Conservation (phyloP, 1,140 invertebrate genomes). For the Apis cerana region DNA sequence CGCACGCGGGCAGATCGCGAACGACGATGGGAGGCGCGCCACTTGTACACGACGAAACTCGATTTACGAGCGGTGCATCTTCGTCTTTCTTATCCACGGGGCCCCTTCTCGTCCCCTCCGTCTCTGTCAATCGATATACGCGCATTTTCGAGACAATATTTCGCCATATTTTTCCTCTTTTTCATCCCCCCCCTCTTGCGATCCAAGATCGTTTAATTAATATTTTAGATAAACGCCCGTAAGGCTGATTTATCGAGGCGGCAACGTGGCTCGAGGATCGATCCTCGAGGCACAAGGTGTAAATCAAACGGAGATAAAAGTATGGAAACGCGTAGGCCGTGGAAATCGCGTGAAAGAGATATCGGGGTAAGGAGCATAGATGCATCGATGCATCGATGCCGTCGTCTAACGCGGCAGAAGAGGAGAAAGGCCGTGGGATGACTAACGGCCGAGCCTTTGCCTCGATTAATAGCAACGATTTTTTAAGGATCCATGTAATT, state of each 20-base stretch:
- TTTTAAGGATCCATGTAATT: slow-evolving; percentile 60
- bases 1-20: slow-evolving; percentile 67
- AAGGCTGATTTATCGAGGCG: slow-evolving; percentile 20
- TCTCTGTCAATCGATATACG: background rate
- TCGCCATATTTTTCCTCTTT: too few relatives aligned
- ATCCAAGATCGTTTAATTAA: slow-evolving; percentile 18
- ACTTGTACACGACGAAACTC: slow-evolving; percentile 50
- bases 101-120: slow-evolving; percentile 6
- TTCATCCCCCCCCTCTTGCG: too few relatives aligned
- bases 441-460: slow-evolving; percentile 60
- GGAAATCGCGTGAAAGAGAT: slow-evolving; percentile 28
- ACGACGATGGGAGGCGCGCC: slow-evolving; percentile 56
- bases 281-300: background rate
- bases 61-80: slow-evolving; percentile 46
- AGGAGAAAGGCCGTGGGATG: slow-evolving; percentile 46
- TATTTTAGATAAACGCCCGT: slow-evolving; percentile 6
- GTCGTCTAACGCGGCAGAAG: slow-evolving; percentile 34
- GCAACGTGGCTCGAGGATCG: background rate
- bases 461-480: slow-evolving; percentile 54
- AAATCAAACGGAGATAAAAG: slow-evolving; percentile 7
- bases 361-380: background rate
- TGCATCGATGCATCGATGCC: slow-evolving; percentile 6
- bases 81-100: slow-evolving; percentile 20
- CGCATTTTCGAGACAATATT: too few relatives aligned
- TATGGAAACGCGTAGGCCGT: slow-evolving; percentile 3